A percentile compares a stretch with the other conserved stretches of the same genome.
These are phyloP conservation scores for Harpegnathos saltator DNA, from an alignment of 1,140 invertebrate species.

Conservation along the genomic window DNA sequence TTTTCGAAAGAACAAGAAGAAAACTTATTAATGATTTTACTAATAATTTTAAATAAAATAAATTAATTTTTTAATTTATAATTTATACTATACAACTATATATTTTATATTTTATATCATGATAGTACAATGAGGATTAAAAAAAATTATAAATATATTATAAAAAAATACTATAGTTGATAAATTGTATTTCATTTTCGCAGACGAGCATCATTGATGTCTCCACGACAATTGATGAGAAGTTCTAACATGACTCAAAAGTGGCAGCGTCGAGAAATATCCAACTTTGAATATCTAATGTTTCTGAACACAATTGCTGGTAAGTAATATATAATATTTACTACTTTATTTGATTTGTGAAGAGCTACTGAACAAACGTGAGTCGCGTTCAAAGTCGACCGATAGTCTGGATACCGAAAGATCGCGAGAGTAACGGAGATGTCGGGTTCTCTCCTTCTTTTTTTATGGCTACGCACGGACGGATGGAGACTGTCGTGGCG, in stretches of 20 bases:
- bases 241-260: conserved; percentile 99
- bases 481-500: conserved; percentile 84
- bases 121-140: too few relatives aligned
- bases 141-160: too few relatives aligned
- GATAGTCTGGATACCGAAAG: conserved; percentile 10
- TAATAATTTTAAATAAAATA: too few relatives aligned
- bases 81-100: too few relatives aligned
- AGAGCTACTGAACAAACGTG: background rate
- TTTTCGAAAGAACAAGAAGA: too few relatives aligned
- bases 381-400: conserved; percentile 21
- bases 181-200: conserved; percentile 74
- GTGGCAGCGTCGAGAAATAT: conserved; percentile 99
- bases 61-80: background rate
- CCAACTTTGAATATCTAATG: conserved; percentile 99
- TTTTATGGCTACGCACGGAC: conserved; percentile 81
- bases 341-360: background rate
- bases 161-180: background rate
- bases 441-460: conserved; percentile 28
- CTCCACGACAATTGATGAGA: conserved; percentile 98
- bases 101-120: background rate
- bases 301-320: conserved; percentile 99
- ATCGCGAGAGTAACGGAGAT: conserved; percentile 42
- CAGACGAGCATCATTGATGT: conserved; percentile 98
- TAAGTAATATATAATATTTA: conserved; percentile 86
- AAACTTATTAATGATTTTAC: too few relatives aligned